These are phyloP conservation scores for Macaca mulatta DNA, from an alignment of 2,113 vertebrate species.

Conservation along the genomic window DNA sequence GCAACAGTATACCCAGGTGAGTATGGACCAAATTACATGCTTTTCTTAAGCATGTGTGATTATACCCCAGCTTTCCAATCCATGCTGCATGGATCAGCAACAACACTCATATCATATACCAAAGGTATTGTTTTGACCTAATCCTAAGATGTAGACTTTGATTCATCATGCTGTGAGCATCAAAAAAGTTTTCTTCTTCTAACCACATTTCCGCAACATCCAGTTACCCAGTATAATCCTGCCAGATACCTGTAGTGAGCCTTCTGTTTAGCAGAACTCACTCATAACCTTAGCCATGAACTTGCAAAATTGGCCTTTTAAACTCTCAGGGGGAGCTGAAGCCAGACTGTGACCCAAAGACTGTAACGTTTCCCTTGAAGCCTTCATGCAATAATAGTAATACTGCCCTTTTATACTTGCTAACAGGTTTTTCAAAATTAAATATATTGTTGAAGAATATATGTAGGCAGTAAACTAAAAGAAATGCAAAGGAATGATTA, in stretches of 20 bases:
- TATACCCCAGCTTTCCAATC: not conserved
- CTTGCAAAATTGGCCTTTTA: not conserved
- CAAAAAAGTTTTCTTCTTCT: not conserved
- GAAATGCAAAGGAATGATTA: not conserved
- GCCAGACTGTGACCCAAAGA: not conserved
- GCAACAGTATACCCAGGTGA: not conserved
- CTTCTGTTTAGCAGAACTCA: not conserved
- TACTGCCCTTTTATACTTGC: not conserved
- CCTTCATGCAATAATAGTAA: not conserved
- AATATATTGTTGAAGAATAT: not conserved
- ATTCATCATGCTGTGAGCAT: not conserved
- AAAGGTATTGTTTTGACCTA: not conserved
- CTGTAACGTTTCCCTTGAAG: not conserved
- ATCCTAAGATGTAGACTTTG: not conserved
- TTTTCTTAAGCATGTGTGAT: not conserved
- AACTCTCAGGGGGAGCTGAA: not conserved
- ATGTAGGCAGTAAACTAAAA: not conserved
- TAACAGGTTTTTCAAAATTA: constrained; percentile 12
- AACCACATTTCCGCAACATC: not conserved
- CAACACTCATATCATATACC: not conserved
- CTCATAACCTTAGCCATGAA: not conserved
- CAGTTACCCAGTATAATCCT: no score
- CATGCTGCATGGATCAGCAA: not conserved
- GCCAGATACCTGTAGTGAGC: not conserved
- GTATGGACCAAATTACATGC: not conserved